Base-by-base conservation (phyloP, 2,113 vertebrate genomes). In the Xiphias gladius region DNA sequence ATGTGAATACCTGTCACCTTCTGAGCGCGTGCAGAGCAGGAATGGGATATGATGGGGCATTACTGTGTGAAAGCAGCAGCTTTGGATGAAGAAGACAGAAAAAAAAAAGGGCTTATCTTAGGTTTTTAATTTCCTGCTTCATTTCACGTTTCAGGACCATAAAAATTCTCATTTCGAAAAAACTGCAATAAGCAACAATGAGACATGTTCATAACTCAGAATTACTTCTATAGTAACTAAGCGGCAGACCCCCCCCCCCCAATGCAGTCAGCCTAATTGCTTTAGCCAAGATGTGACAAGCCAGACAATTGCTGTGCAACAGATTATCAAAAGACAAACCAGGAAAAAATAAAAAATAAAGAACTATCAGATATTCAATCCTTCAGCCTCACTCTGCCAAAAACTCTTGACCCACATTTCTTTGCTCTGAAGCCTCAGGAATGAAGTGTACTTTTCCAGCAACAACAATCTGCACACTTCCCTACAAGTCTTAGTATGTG, bases 81-180 rank as follows among this genome's bases (percentile, higher is more conserved):
- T 88, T 83, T 80, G 80, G 88, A 86, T 66, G 66, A 83, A 81
- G 68, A 86, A 69, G 62, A 90, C 61, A 77, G 76, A 3, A 48
- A 24, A 43, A 59, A 24, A 37, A 57, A 83, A 22, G 11, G 54
- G 52, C 90, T 93, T 91, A 94, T 93, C 91, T 89, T 88, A 70
- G 87, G 73, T 88, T 93, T 94, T 94, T 94, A 92, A 95, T 95
- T 95, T 95, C 92, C 92, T 94, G 94, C 93, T 94, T 94, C 89
- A 91, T 93, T 95, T 95, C 91, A 91, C 87, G 64, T 90, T 90
- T 94, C 80, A 85, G 61, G 80, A 73, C 79, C 78, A 92, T 89
- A 90, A 93, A 94, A 93, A 86, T 83, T 79, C 84, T 91, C 54
- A 91, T 93, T 94, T 90, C 41, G 50, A 86, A 87, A n/a, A 93